Evolutionary conservation across 2,888 invertebrate genomes (phyloP).

Genomic region (Labia minor): DNA sequence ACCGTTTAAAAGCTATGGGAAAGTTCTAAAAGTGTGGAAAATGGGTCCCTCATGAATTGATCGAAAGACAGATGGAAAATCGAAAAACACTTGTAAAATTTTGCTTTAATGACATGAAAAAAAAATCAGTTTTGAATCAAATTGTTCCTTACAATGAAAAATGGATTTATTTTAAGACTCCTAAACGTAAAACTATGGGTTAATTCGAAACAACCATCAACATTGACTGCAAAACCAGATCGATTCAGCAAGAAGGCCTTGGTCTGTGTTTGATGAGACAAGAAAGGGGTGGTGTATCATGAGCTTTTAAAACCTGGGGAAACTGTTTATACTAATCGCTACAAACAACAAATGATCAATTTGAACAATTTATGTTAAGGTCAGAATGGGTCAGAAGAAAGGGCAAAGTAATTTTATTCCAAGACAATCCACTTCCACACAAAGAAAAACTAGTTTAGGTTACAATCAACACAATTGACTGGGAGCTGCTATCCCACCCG

Average conservation of each 20-base stretch:
- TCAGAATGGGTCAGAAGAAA: neutral
- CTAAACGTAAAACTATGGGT: too few relatives aligned
- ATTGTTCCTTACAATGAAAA: too few relatives aligned
- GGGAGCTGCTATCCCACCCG: slow-evolving; percentile 18
- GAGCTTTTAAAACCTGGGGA: neutral
- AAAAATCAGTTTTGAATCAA: too few relatives aligned
- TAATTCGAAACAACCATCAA: too few relatives aligned
- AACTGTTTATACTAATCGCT: neutral
- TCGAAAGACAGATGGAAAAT: too few relatives aligned
- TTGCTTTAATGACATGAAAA: too few relatives aligned
- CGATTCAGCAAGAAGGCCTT: neutral
- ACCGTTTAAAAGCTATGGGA: too few relatives aligned
- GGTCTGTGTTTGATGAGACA: neutral
- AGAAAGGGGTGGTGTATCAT: neutral
- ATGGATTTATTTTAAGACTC: too few relatives aligned
- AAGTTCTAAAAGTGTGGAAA: too few relatives aligned
- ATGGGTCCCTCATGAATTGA: too few relatives aligned
- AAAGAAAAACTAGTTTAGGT: slow-evolving; percentile 21
- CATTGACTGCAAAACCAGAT: too few relatives aligned
- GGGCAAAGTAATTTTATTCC: neutral
- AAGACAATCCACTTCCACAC: slow-evolving; percentile 21
- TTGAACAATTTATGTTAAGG: neutral
- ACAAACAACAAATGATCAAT: neutral
- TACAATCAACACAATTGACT: slow-evolving; percentile 19
- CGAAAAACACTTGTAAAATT: too few relatives aligned